These are phyloP conservation scores for Monochamus saltuarius DNA, from an alignment of 1,140 invertebrate species.

Conservation along the genomic window DNA sequence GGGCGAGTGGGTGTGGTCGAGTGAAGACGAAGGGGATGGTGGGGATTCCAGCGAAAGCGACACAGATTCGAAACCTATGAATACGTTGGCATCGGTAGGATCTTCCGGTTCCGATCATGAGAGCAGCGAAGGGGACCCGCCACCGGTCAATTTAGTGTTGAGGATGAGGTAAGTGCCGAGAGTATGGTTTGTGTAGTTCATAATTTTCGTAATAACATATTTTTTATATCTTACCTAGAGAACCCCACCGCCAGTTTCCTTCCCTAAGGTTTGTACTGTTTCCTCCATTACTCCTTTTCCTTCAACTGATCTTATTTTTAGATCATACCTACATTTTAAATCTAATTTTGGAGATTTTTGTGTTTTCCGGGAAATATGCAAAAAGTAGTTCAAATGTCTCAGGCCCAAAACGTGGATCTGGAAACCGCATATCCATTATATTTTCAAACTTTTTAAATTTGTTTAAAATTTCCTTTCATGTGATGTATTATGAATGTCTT, in stretches of 20 bases:
- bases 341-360: neutral
- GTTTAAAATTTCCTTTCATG: too few species aligned
- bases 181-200: neutral
- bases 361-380: too few species aligned
- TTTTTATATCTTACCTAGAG: slow-evolving; percentile 27
- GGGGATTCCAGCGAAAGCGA: slow-evolving; percentile 59
- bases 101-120: slow-evolving; percentile 79
- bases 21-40: slow-evolving; percentile 80
- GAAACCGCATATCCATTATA: too few species aligned
- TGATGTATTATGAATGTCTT: too few species aligned
- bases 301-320: slow-evolving; percentile 1
- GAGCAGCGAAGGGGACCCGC: slow-evolving; percentile 56
- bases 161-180: slow-evolving; percentile 63
- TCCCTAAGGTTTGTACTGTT: slow-evolving; percentile 30
- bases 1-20: slow-evolving; percentile 99
- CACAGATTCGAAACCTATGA: slow-evolving; percentile 55
- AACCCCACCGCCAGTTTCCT: slow-evolving; percentile 25
- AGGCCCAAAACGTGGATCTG: too few species aligned
- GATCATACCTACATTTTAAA: neutral
- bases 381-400: too few species aligned
- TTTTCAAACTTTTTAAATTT: too few species aligned
- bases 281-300: slow-evolving; percentile 8
- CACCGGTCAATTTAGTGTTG: slow-evolving; percentile 72
- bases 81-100: slow-evolving; percentile 74
- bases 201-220: slow-evolving; percentile 3